Conservation (phyloP, 2,888 invertebrate species). For the Harpalus rubripes region DNA sequence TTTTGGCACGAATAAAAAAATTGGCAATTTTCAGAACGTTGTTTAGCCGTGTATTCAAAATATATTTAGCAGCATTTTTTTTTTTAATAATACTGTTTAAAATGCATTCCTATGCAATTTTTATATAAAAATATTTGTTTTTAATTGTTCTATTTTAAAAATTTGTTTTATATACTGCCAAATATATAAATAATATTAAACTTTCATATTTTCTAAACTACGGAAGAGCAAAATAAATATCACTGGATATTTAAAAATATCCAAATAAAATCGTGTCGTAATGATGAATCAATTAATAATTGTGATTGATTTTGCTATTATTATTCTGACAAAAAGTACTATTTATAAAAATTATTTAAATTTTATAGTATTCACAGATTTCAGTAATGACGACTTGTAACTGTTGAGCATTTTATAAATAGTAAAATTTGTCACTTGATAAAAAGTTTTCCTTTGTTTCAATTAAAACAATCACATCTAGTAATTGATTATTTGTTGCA, state of each 20-base stretch:
- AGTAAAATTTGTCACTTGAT: too few relatives aligned
- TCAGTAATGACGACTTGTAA: too few relatives aligned
- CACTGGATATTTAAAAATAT: background rate
- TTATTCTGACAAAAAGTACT: too few relatives aligned
- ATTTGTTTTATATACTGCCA: constrained; percentile 24
- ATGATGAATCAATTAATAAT: background rate
- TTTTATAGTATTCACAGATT: too few relatives aligned
- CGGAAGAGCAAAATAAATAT: constrained; percentile 37
- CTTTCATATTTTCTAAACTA: background rate
- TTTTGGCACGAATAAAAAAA: constrained; percentile 38
- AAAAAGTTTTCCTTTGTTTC: too few relatives aligned
- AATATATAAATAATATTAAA: constrained; percentile 4
- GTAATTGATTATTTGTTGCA: background rate
- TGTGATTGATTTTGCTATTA: too few relatives aligned
- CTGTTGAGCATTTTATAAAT: too few relatives aligned
- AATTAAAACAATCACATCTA: too few relatives aligned
- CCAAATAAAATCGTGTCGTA: constrained; percentile 22
- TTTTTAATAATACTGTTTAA: constrained; percentile 39
- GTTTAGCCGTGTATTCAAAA: constrained; percentile 31
- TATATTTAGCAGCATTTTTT: constrained; percentile 36
- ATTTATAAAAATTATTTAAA: too few relatives aligned
- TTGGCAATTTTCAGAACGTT: constrained; percentile 21
- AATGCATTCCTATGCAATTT: background rate
- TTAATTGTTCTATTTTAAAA: background rate
- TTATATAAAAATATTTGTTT: constrained; percentile 11